These are phyloP conservation scores for Drosophila trapezifrons DNA, from an alignment of 1,140 invertebrate species.

Conservation along the genomic window DNA sequence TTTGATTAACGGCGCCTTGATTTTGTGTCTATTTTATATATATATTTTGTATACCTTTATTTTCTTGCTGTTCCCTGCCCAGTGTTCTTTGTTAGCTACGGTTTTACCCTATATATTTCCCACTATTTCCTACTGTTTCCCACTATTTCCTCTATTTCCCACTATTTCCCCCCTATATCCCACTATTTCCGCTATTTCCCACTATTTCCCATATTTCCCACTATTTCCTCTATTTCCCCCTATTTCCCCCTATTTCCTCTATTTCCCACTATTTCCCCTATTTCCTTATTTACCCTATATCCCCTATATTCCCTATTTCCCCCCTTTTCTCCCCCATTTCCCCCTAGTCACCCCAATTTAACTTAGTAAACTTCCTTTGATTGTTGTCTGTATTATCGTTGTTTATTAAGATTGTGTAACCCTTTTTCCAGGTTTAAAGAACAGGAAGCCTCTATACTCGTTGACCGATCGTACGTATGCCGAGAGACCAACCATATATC, in stretches of 20 bases:
- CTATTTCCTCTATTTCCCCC: not conserved
- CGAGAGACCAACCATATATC: conserved; percentile 48
- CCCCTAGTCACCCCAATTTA: not conserved
- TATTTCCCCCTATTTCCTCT: not conserved
- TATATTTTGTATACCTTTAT: not conserved
- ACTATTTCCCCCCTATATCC: not conserved
- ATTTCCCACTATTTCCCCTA: no score
- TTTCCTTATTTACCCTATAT: no score
- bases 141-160: not conserved
- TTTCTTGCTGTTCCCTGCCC: not conserved
- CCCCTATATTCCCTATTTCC: no score
- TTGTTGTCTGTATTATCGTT: conserved; percentile 84
- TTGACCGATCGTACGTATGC: conserved; percentile 94
- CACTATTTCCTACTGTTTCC: no score
- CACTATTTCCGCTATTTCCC: no score
- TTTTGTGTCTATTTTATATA: not conserved
- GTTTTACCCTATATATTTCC: not conserved
- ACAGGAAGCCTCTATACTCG: conserved; percentile 89
- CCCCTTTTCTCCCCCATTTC: not conserved
- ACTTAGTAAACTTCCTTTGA: conserved; percentile 47
- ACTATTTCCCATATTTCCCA: no score
- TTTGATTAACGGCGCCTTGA: not conserved
- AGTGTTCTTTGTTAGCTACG: conserved; percentile 17
- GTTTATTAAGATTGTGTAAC: conserved; percentile 85
- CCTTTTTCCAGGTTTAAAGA: conserved; percentile 94